Base-by-base conservation (phyloP, 1,140 invertebrate species). In the Temnothorax curvispinosus region DNA sequence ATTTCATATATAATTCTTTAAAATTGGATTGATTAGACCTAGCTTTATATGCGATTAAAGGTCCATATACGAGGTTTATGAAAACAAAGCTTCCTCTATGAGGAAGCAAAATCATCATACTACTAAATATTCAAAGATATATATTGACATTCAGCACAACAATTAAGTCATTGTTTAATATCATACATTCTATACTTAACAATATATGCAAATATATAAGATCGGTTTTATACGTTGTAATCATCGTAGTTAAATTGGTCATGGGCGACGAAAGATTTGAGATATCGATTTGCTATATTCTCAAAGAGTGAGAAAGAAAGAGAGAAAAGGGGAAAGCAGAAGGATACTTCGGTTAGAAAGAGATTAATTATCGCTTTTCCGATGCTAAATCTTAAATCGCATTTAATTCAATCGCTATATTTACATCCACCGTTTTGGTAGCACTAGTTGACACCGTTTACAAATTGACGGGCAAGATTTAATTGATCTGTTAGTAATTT, bases 401-500 rank as follows among this genome's bases (percentile, higher is more conserved):
- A 18, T 47, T 84, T 38, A 75, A 75, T 62, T 74, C 41, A 47
- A 50, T 75, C 13, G 35, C 15, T 60, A 84, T 74, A 74, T 47
- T 60, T 84, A 60, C 18, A 50, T 13, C 13, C 1, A 18, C 21
- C 27, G 11, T 47, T 60, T 21, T 18, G 52, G 8, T 47, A 52
- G 18, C 54, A 11, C 7, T n/a, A 44, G 5, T 71, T 74, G 80
- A 74, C 18, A 60, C 21, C 54, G 27, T 62, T 74, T 84, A 75
- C 15, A 75, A 27, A 74, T 82, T 60, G 67, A 82, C 67, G 27
- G 41, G 54, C 44, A 18, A 84, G 69, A 84, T 84, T 84, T 84
- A 74, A 84, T 84, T 84, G 80, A 84, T 84, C 74, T 69, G 54
- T 60, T 60, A 50, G 47, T 74, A 67, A 75, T 75, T 84, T 84